These are phyloP conservation scores for Dusona sp. DNA, from an alignment of 2,888 invertebrate genomes.

Conservation along the genomic window DNA sequence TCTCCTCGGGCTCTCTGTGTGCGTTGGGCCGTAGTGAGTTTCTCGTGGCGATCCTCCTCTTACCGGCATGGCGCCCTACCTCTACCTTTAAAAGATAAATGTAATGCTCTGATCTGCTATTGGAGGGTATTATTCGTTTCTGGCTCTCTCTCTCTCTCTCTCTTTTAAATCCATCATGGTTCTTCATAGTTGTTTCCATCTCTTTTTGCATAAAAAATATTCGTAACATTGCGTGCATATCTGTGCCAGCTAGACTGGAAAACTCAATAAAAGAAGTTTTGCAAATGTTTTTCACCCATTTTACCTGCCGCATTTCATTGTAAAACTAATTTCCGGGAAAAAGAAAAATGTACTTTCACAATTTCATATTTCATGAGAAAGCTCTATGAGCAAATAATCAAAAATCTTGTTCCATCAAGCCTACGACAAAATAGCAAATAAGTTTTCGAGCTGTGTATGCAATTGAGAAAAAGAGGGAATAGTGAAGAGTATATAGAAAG, in stretches of 20 bases:
- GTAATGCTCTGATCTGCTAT: not conserved
- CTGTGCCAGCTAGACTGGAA: not conserved
- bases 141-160: not conserved
- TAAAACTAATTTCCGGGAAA: not conserved
- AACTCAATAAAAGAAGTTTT: not conserved
- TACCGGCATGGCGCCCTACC: constrained; percentile 46
- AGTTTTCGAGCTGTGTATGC: not conserved
- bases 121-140: constrained; percentile 3
- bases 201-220: not conserved
- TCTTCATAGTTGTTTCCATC: not conserved
- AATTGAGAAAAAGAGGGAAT: constrained; percentile 12
- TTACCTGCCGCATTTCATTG: not conserved
- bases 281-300: not conserved
- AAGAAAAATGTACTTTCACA: not conserved
- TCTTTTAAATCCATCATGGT: not conserved
- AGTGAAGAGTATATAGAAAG: constrained; percentile 13
- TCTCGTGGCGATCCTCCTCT: constrained; percentile 61
- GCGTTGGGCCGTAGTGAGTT: constrained; percentile 15
- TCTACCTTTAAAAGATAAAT: constrained; percentile 47
- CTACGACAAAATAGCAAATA: not conserved
- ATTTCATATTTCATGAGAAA: not conserved
- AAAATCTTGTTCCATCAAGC: not conserved
- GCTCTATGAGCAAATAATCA: constrained; percentile 3
- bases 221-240: not conserved
- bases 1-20: constrained; percentile 66